A percentile compares a stretch with the other conserved stretches of the same genome.
Evolutionary conservation across 2,797 vertebrate genomes (phyloP).

Genomic region (Etheostoma perlongum): DNA sequence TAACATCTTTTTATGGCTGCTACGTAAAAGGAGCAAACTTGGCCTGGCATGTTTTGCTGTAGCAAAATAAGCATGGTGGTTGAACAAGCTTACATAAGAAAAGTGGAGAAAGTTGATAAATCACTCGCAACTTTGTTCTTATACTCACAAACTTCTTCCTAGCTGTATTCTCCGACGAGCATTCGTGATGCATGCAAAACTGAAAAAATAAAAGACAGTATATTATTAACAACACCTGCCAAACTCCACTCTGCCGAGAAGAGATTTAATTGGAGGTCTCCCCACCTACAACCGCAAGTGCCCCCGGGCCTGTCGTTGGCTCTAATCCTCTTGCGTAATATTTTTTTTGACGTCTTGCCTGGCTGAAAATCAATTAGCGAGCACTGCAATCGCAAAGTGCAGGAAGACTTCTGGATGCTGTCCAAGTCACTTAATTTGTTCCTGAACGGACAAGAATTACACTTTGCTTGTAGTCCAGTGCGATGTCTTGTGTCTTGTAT

Average conservation of each 20-base stretch:
- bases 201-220: conserved; percentile 28
- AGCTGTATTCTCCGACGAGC: not conserved
- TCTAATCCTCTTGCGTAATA: conserved; percentile 73
- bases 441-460: conserved; percentile 59
- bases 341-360: conserved; percentile 70
- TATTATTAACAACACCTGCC: conserved; percentile 31
- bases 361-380: conserved; percentile 79
- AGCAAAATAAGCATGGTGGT: not conserved
- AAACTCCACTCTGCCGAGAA: conserved; percentile 42
- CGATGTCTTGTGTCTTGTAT: conserved; percentile 19
- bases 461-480: conserved; percentile 25
- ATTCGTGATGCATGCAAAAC: conserved; percentile 4
- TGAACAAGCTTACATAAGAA: not conserved
- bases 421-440: conserved; percentile 71
- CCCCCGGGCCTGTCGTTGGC: conserved; percentile 52
- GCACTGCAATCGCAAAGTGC: conserved; percentile 65
- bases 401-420: conserved; percentile 66
- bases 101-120: not conserved
- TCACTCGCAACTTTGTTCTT: conserved; percentile 18
- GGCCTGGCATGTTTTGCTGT: conserved; percentile 1
- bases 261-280: conserved; percentile 67
- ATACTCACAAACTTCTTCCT: not conserved
- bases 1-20: conserved; percentile 36
- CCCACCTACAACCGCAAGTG: conserved; percentile 43
- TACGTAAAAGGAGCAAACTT: conserved; percentile 14